Conservation (phyloP, 2,888 invertebrate genomes). For the Sussaba pulchella region DNA sequence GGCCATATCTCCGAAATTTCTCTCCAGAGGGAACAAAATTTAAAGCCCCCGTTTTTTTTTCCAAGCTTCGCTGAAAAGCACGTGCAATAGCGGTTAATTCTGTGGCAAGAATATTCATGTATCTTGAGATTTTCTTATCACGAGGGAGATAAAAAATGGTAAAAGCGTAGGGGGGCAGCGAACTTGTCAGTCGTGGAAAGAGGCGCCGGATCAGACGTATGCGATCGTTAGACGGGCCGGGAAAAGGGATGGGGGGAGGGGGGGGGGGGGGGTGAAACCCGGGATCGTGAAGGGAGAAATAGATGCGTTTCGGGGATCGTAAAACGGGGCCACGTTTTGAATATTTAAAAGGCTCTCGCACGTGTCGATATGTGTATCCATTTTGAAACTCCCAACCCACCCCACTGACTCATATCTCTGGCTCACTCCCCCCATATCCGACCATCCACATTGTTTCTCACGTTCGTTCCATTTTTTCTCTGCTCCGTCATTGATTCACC, state of each 20-base stretch:
- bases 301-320: constrained; percentile 28
- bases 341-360: constrained; percentile 59
- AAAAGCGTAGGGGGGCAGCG: constrained; percentile 1
- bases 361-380: constrained; percentile 20
- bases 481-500: constrained; percentile 26
- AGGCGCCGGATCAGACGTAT: constrained; percentile 21
- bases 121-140: neutral
- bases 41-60: too few species aligned
- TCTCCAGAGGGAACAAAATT: too few species aligned
- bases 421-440: neutral
- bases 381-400: constrained; percentile 12
- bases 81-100: neutral
- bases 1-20: too few species aligned
- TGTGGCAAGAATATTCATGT: neutral
- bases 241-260: neutral
- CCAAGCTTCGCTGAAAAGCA: neutral
- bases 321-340: constrained; percentile 61
- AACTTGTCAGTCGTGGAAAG: constrained; percentile 34
- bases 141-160: constrained; percentile 12
- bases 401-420: neutral
- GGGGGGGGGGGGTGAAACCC: neutral
- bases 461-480: constrained; percentile 20
- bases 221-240: neutral
- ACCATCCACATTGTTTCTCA: constrained; percentile 5
- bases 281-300: neutral